Evolutionary conservation across 2,888 invertebrate genomes (phyloP), one percentile per base, ranked within the genome.

Genomic region (Arrhopalites spinosus): DNA sequence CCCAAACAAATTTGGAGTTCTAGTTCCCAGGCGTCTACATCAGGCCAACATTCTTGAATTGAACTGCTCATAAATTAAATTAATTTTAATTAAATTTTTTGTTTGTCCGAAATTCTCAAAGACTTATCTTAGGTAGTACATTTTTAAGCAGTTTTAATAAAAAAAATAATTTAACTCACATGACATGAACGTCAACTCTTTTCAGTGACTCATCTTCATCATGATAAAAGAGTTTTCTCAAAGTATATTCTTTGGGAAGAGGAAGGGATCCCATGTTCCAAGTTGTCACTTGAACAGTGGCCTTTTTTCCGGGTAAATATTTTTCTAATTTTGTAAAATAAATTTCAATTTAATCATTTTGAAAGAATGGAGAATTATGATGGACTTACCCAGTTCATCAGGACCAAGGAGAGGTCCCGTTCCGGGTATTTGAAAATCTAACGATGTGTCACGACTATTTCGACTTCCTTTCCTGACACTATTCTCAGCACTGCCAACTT

Each of bases 251-350:
- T 73, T 76, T 78, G 23, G 79, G 80, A 63, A 78, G 82, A 83
- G 87, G 88, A 78, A 94, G 94, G 91, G 96, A 93, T 45, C 95
- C 96, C 95, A 97, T 96, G 85, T 98, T 98, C 96, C 97, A 98
- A 29, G 95, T 94, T 7, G 94, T 96, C 74, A 96, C 91, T 88
- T 95, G 96, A 83, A 97, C 90, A 80, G 90, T 92, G 0, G 96
- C 89, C 86, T 94, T 72, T 30, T 77, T 78, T 11, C 77, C 77
- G n/a, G 95, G 95, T 83, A 97, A 90, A 63, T 93, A 92, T 85
- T 94, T 91, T 83, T 93, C 92, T 75, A n/a, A n/a, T n/a, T n/a
- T n/a, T n/a, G n/a, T n/a, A 36, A 11, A 36, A 36, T 11, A 36
- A 36, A 36, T 36, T 36, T 36, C 11, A 36, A 7, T 36, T 36